Percentiles rank a stretch among this genome's conserved stretches.
Evolutionary conservation across 1,140 invertebrate genomes (phyloP).

Genomic region (Ostrea denselamellosa): DNA sequence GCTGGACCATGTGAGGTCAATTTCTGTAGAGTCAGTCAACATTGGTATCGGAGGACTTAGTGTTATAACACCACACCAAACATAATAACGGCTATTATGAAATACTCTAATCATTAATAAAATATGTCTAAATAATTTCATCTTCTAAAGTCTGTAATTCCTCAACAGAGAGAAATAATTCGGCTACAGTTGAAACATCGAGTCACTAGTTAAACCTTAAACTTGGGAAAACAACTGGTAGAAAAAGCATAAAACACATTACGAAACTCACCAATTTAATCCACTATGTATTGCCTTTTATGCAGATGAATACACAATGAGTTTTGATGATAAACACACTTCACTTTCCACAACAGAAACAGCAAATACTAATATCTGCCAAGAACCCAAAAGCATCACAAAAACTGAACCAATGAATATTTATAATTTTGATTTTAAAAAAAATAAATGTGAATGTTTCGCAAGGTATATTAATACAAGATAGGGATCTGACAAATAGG

Average conservation of each 20-base stretch:
- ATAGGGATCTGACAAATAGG: no score
- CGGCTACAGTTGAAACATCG: not conserved
- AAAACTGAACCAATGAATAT: not conserved
- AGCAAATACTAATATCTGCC: not conserved
- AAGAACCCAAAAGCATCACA: not conserved
- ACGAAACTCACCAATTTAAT: not conserved
- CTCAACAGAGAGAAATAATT: not conserved
- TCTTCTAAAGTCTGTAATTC: not conserved
- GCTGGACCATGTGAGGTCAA: not conserved
- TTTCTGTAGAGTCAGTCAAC: constrained; percentile 15
- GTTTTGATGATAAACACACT: constrained; percentile 5
- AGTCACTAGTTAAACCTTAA: not conserved
- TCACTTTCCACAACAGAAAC: not conserved
- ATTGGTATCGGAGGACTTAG: not conserved
- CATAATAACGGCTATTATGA: not conserved
- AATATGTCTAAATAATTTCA: not conserved
- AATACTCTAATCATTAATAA: not conserved
- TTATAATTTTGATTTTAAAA: no score
- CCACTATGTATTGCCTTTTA: not conserved
- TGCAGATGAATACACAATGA: not conserved
- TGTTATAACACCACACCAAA: not conserved
- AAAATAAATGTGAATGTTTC: not conserved
- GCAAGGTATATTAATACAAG: not conserved
- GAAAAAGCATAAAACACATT: not conserved
- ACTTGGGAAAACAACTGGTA: not conserved